Evolutionary conservation across 30 jellyfish, hydroid and myxozoan species (phyloP), one percentile per base, ranked within the genome.

Genomic region (Clytia hemisphaerica): DNA sequence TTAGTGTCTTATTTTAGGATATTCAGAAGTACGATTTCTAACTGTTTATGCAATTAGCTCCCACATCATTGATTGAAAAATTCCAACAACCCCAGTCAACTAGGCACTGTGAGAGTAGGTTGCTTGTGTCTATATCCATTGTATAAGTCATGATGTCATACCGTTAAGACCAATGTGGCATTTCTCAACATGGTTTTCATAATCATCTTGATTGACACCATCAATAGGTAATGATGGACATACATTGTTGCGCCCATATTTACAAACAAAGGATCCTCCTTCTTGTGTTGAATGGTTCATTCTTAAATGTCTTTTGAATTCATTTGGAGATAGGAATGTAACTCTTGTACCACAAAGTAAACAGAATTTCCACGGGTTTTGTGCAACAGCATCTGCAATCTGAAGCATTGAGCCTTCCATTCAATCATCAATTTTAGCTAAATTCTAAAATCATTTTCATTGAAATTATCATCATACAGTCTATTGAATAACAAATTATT

Each of bases 221-320:
- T 91, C 99, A 2, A 91, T n/a, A 6, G 99, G 99, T 15, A 91
- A 50, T 42, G 92, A 79, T 48, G 93, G 94, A 67, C 99, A 91
- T 29, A 91, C 95, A 30, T 92, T 87, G 61, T 82, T 94, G 35
- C 92, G 53, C 31, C 99, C 99, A 67, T 91, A 91, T 47, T 82
- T 92, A 55, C 99, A 91, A 24, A 91, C 92, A 65, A 74, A 91
- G 27, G 99, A 91, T 24, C 99, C 99, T 6, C 99, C 99, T 72
- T 91, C 99, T 59, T 91, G 82, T 0, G 94, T 44, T 42, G 95
- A 91, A 58, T 91, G 99, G 3, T 49, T 47, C 34, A 28, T 73
- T 77, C 95, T 76, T 15, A 91, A 74, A 61, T 91, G 99, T 32
- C 57, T 42, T 59, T 90, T 67, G 58, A 91, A 91, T 36, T 91